phyloP scores from a whole-genome alignment of 2,797 vertebrate genomes.

The Pogoniulus pusillus region DNA sequence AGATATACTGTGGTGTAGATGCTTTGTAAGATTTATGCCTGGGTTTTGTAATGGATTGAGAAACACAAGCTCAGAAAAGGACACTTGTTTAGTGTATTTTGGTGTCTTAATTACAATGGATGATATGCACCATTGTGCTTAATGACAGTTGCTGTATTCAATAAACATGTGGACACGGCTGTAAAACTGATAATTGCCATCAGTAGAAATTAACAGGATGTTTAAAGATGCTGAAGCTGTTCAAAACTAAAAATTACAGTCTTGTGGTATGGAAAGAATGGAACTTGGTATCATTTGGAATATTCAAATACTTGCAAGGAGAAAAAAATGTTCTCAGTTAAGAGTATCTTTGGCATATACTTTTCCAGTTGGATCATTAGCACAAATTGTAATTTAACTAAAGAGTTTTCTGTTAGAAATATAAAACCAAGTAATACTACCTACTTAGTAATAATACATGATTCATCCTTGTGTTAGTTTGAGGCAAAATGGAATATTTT shows the following conservation, averaged over 20 bases:
- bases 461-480: too few relatives aligned
- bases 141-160: constrained; percentile 23
- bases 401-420: not conserved
- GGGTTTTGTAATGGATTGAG: not conserved
- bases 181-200: constrained; percentile 51
- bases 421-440: not conserved
- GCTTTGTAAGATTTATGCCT: not conserved
- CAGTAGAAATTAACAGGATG: not conserved
- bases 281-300: not conserved
- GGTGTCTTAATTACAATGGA: not conserved
- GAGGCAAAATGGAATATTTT: too few relatives aligned
- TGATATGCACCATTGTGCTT: not conserved
- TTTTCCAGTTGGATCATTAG: not conserved
- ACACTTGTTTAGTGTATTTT: not conserved
- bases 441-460: not conserved
- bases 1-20: not conserved
- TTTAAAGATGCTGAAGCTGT: not conserved
- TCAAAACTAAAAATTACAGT: not conserved
- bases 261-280: not conserved
- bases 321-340: not conserved
- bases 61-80: not conserved
- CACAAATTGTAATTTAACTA: not conserved
- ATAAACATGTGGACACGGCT: constrained; percentile 37
- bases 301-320: not conserved
- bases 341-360: not conserved